Base-by-base conservation (phyloP, 1,140 invertebrate genomes). In the Psix sp. region DNA sequence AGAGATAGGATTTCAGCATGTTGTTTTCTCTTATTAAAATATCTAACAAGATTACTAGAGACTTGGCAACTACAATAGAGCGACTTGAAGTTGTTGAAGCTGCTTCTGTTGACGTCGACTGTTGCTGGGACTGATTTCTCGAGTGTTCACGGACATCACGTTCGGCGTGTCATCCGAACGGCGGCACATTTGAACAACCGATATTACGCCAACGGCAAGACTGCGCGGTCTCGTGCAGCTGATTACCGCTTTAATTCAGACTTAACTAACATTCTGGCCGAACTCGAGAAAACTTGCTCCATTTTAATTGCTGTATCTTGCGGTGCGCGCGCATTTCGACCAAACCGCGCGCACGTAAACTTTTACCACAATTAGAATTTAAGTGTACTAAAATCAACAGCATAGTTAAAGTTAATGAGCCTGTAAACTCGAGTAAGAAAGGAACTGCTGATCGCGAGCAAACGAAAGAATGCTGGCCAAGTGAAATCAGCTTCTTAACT, bases 11-110 rank as follows among this genome's bases (percentile, higher is more conserved):
- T 72, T 78, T 79, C 77, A 66, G 66, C 71, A 39, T 52, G 75
- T 71, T 78, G 74, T 79, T 82, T 75, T 62, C 78, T 83, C 81
- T 84, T 84, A 84, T 84, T 84, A 85, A 85, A 85, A 85, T 84
- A 84, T 83, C 82, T 83, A 85, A 85, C 80, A 74, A 81, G 80
- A 84, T 85, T 85, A 85, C 82, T 74, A 72, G 76, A 77, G 79
- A 84, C 79, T 83, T 80, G 80, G 80, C 78, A 83, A 84, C 83
- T 83, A 81, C 81, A 82, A 84, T 83, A 77, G 79, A 83, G 70
- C 80, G 71, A 81, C 74, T 82, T 75, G 73, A 78, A 83, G 77
- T 82, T 85, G 76, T 72, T 72, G 38, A 48, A 74, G 76, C 63
- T 74, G 67, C 49, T 38, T 48, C 29, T 26, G 39, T 45, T 75